Base-by-base conservation (phyloP, 2,888 invertebrate genomes). In the Hydropsyche betteni region DNA sequence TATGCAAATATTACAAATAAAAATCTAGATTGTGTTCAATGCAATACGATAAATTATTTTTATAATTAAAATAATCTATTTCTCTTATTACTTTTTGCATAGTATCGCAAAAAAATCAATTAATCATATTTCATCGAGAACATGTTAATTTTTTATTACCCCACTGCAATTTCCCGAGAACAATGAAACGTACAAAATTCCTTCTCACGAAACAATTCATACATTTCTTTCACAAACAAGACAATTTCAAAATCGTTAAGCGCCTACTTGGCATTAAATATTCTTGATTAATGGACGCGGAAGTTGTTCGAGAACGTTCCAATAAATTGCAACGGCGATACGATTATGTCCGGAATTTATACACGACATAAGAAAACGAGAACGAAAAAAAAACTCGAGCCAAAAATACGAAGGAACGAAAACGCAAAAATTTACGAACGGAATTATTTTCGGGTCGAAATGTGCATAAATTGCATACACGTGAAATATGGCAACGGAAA, bases 291-390 rank as follows among this genome's bases (percentile, higher is more conserved):
- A 70, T 70, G 52, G 14, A 51, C 52, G 70, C 53, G 52, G 52
- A 53, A 70, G 53, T n/a, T 34, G 34, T 33, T 14, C 70, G 53
- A 16, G 34, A 64, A 51, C 38, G 53, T 53, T 53, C 36, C 52
- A 53, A 70, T 53, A 70, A 24, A 72, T 72, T 61, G 44, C 44
- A 55, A 58, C 58, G n/a, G 14, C 34, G 16, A 34, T 58, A 55
- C 72, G 55, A 72, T 72, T 72, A 72, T 38, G 44, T 16, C 14
- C 24, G 44, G 72, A 72, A 72, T 72, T 72, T 44, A 58, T 38
- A 14, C 38, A 10, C 44, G 44, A 44, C 44, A 44, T 44, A 44
- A 44, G 44, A 44, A 44, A 44, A 8, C 58, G 58, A 58, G 16
- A 58, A 24, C 58, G 24, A 58, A 24, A 16, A 58, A 44, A 10